These are phyloP conservation scores for Oncorhynchus tshawytscha DNA, from an alignment of 2,113 vertebrate species.

Conservation along the genomic window DNA sequence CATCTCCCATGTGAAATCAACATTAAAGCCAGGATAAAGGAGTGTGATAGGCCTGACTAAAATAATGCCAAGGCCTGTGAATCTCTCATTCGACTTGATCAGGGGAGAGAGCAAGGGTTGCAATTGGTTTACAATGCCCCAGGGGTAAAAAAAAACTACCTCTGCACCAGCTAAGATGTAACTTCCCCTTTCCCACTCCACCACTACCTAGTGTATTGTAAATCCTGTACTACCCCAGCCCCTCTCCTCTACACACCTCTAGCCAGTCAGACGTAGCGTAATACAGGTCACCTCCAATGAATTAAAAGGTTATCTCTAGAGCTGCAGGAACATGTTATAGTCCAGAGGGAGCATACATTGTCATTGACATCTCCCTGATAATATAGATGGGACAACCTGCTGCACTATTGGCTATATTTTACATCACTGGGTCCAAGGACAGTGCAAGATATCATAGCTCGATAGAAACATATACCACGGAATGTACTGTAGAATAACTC, in stretches of 20 bases:
- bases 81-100: background rate
- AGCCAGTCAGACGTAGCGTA: background rate
- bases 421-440: too few relatives aligned
- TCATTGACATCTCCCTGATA: background rate
- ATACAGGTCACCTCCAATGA: background rate
- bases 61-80: background rate
- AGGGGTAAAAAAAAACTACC: too few relatives aligned
- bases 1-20: slow-evolving; percentile 6
- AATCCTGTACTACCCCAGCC: too few relatives aligned
- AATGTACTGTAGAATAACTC: too few relatives aligned
- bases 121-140: slow-evolving; percentile 9
- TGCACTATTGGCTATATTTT: too few relatives aligned
- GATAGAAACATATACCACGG: too few relatives aligned
- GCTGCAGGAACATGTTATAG: background rate
- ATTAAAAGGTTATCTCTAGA: background rate
- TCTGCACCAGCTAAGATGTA: too few relatives aligned
- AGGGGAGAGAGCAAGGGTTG: background rate
- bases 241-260: background rate
- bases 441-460: too few relatives aligned
- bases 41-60: slow-evolving; percentile 19
- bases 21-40: slow-evolving; percentile 14
- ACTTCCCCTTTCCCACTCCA: too few relatives aligned
- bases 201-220: too few relatives aligned
- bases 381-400: background rate
- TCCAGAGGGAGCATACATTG: background rate